phyloP scores from a whole-genome alignment of 2,113 vertebrate species.

The Oncorhynchus mykiss region DNA sequence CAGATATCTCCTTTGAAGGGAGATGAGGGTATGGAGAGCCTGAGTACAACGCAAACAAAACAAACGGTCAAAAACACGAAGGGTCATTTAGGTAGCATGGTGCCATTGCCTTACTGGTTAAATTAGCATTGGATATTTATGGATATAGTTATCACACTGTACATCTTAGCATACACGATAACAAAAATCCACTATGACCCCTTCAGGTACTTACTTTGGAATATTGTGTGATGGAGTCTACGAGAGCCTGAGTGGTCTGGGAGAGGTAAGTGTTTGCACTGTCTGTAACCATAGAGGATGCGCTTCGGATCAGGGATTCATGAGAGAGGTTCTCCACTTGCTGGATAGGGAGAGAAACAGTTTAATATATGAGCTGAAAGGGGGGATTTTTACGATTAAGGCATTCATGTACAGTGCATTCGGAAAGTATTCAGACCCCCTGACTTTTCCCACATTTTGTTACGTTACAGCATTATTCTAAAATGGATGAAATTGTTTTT shows the following conservation, averaged over 20 bases:
- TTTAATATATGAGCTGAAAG: background rate
- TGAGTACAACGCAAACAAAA: conserved; percentile 36
- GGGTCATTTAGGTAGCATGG: background rate
- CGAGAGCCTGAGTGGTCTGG: conserved; percentile 73
- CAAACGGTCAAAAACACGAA: background rate
- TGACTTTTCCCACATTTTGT: too few relatives aligned
- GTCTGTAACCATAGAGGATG: conserved; percentile 74
- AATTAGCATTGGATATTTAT: too few relatives aligned
- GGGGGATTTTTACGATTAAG: too few relatives aligned
- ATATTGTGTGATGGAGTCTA: conserved; percentile 70
- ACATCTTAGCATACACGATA: background rate
- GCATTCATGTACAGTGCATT: too few relatives aligned
- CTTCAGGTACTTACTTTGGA: conserved; percentile 61
- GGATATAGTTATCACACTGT: background rate
- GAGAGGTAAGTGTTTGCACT: conserved; percentile 76
- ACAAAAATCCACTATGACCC: background rate
- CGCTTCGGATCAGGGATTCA: conserved; percentile 71
- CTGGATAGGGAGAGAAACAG: conserved; percentile 38
- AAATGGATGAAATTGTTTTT: too few relatives aligned
- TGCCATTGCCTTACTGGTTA: background rate
- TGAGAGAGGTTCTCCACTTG: conserved; percentile 69
- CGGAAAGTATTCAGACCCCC: too few relatives aligned
- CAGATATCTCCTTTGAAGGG: conserved; percentile 72
- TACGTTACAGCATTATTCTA: too few relatives aligned
- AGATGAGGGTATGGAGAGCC: conserved; percentile 75